A percentile compares a stretch with the other conserved stretches of the same genome.
Conservation (phyloP, 2,113 vertebrate species). For the Scopus umbretta region DNA sequence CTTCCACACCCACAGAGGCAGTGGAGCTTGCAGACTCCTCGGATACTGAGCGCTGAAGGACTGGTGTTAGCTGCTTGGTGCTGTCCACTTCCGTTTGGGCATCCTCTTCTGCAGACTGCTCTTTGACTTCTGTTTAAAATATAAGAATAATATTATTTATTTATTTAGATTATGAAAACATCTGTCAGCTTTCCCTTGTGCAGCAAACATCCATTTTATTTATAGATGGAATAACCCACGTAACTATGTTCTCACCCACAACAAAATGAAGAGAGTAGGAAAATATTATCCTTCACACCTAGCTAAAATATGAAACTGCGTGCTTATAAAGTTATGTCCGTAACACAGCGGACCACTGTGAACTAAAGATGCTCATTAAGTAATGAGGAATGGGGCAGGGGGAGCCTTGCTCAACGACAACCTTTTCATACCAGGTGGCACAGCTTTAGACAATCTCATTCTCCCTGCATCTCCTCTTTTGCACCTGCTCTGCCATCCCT, state of each 20-base stretch:
- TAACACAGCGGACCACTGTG: neutral
- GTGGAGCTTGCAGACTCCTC: slow-evolving; percentile 83
- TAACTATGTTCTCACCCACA: neutral
- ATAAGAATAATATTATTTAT: neutral
- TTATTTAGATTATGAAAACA: neutral
- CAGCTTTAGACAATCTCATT: neutral
- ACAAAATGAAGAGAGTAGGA: neutral
- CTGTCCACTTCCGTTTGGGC: slow-evolving; percentile 72
- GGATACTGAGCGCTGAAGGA: slow-evolving; percentile 78
- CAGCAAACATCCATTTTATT: neutral
- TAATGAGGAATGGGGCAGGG: neutral
- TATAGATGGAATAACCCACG: neutral
- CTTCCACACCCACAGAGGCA: slow-evolving; percentile 81
- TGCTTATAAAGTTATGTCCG: neutral
- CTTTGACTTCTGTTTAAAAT: slow-evolving; percentile 75
- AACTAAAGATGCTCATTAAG: neutral
- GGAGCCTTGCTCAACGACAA: neutral
- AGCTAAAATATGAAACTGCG: neutral
- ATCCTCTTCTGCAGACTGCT: slow-evolving; percentile 72
- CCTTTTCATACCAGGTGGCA: fast-evolving
- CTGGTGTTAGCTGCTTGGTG: slow-evolving; percentile 72
- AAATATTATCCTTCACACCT: neutral
- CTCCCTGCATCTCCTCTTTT: neutral
- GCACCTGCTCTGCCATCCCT: neutral
- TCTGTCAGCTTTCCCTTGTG: neutral